Evolutionary conservation across 2,113 vertebrate species (phyloP).

Genomic region (Otolemur garnettii): DNA sequence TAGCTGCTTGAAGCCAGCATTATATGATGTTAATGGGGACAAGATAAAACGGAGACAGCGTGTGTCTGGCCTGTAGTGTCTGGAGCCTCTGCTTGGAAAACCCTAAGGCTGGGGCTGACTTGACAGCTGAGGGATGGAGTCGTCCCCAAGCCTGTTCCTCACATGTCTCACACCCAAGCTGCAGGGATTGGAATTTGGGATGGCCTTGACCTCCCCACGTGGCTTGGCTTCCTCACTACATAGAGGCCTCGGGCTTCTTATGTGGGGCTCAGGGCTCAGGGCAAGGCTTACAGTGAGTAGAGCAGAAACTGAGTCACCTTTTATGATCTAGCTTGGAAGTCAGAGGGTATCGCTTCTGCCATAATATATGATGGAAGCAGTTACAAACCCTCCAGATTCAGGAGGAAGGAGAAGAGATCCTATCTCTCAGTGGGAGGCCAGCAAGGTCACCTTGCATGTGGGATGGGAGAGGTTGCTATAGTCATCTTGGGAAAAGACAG

Average conservation of each 20-base stretch:
- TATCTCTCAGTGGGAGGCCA: background rate
- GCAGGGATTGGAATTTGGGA: background rate
- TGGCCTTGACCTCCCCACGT: rapidly evolving
- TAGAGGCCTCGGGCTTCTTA: background rate
- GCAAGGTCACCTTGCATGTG: background rate
- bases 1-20: background rate
- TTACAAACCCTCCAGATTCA: background rate
- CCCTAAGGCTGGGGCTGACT: background rate
- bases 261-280: background rate
- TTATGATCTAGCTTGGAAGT: background rate
- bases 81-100: background rate
- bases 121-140: rapidly evolving
- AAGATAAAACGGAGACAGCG: background rate
- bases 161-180: rapidly evolving
- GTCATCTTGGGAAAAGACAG: background rate
- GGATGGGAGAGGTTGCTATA: background rate
- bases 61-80: rapidly evolving
- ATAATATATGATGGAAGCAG: background rate
- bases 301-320: background rate
- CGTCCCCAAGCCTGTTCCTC: background rate
- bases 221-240: background rate
- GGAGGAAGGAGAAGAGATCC: background rate
- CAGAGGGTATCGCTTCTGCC: background rate
- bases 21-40: background rate
- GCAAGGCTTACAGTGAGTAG: background rate